A percentile compares a stretch with the other conserved stretches of the same genome.
Evolutionary conservation across 2,113 vertebrate species (phyloP).

Genomic region (Talpa occidentalis): DNA sequence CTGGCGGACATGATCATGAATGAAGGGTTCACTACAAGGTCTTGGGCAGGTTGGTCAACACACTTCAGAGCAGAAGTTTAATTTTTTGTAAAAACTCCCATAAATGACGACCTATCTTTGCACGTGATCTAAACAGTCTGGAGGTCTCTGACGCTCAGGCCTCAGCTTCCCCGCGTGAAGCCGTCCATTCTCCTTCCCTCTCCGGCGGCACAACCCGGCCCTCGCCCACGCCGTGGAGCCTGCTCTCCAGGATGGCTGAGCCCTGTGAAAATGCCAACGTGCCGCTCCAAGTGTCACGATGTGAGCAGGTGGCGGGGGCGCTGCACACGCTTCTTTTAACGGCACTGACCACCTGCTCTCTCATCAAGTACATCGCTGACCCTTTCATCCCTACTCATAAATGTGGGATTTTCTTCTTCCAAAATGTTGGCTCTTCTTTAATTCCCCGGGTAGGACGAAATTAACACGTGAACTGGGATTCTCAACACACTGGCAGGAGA

Average conservation of each 20-base stretch:
- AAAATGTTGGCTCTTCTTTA: slow-evolving; percentile 43
- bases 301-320: too few relatives aligned
- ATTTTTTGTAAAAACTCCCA: neutral
- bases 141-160: neutral
- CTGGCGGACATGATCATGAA: neutral
- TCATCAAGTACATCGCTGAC: neutral
- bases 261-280: neutral
- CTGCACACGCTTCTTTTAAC: neutral
- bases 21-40: too few relatives aligned
- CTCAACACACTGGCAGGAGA: neutral
- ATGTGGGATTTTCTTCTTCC: slow-evolving; percentile 56
- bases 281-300: too few relatives aligned
- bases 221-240: too few relatives aligned
- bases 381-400: slow-evolving; percentile 8
- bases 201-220: too few relatives aligned
- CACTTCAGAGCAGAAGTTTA: neutral
- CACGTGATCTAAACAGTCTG: neutral
- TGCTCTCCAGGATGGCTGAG: too few relatives aligned
- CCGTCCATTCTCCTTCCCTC: too few relatives aligned
- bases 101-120: neutral
- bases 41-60: neutral
- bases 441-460: neutral
- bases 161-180: neutral
- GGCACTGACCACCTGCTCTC: neutral
- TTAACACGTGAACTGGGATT: slow-evolving; percentile 32